Conservation (phyloP, 2,888 invertebrate species). For the Plagodis pulveraria region DNA sequence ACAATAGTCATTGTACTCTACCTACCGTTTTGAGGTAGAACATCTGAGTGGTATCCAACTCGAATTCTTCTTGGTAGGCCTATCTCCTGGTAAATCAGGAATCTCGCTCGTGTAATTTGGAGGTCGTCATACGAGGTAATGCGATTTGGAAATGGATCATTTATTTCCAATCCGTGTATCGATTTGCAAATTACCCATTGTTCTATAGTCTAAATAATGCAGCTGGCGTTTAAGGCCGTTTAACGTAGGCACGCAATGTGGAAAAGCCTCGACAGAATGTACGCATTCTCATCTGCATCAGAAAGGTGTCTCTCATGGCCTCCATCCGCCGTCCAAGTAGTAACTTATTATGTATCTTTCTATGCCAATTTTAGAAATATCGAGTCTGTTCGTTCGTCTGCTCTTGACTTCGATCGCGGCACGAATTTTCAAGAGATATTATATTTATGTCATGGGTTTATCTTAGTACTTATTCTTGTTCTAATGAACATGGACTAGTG, state of each 20-base stretch:
- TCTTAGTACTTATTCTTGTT: neutral
- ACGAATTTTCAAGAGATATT: neutral
- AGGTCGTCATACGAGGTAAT: neutral
- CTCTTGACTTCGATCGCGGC: too few relatives aligned
- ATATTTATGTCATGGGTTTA: neutral
- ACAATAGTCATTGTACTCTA: too few relatives aligned
- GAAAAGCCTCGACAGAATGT: neutral
- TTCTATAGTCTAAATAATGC: neutral
- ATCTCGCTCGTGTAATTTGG: neutral
- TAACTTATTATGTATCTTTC: neutral
- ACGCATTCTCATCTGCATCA: constrained; percentile 1
- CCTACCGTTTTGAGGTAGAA: too few relatives aligned
- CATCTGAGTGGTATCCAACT: too few relatives aligned
- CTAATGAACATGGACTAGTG: too few relatives aligned
- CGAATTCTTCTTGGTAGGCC: too few relatives aligned
- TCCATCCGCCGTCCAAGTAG: neutral
- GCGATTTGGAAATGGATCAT: neutral
- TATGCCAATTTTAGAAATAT: too few relatives aligned
- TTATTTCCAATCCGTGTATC: neutral
- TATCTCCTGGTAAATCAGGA: too few relatives aligned
- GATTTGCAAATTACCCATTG: neutral
- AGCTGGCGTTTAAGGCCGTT: neutral
- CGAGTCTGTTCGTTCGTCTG: too few relatives aligned
- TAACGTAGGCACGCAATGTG: neutral
- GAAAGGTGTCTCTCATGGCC: neutral